Conservation (phyloP, 2,888 invertebrate genomes). For the Microctonus aethiopoides region DNA sequence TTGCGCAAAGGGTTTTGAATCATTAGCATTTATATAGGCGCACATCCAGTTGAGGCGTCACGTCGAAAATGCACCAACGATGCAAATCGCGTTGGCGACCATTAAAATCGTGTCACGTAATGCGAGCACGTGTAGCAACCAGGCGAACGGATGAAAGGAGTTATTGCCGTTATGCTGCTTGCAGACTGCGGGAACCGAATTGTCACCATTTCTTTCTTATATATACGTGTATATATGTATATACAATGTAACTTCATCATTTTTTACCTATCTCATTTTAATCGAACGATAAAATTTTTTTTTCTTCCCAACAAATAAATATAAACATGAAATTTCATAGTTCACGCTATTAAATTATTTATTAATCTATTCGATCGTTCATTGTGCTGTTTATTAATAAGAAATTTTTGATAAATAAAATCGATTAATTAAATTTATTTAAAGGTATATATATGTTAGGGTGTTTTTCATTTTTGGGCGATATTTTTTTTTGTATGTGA, state of each 20-base stretch:
- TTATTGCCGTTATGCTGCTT: conserved; percentile 23
- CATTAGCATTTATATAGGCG: conserved; percentile 52
- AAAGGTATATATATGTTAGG: no score
- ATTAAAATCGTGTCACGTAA: conserved; percentile 53
- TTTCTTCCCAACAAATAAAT: no score
- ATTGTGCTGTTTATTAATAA: no score
- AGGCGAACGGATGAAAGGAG: conserved; percentile 26
- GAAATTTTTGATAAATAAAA: no score
- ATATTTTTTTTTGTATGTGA: no score
- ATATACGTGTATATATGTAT: not conserved
- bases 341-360: no score
- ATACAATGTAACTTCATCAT: conserved; percentile 5
- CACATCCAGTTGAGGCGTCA: conserved; percentile 40
- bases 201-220: not conserved
- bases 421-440: no score
- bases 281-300: not conserved
- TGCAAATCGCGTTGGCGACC: conserved; percentile 46
- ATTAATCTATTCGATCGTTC: no score
- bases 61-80: conserved; percentile 49
- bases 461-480: no score
- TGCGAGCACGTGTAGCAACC: conserved; percentile 40
- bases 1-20: conserved; percentile 37
- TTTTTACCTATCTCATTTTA: not conserved
- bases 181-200: not conserved
- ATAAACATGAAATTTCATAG: no score